These are phyloP conservation scores for Morinoia aosen DNA, from an alignment of 2,888 invertebrate species.

Conservation along the genomic window DNA sequence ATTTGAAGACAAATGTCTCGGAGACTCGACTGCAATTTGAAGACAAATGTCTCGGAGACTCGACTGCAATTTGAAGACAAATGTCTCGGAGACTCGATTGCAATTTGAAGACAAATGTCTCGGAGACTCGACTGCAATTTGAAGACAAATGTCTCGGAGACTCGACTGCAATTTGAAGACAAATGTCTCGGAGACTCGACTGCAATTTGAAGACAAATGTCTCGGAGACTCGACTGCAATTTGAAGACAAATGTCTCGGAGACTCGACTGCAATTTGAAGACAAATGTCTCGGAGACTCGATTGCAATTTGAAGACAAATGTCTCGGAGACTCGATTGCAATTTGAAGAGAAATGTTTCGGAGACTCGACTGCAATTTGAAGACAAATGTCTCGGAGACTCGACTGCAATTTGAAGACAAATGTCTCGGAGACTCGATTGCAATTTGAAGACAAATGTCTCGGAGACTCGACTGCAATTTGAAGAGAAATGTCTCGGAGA, in stretches of 20 bases:
- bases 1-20: background rate
- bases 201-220: too few relatives aligned
- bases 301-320: background rate
- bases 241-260: background rate
- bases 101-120: background rate
- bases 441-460: background rate
- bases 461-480: background rate
- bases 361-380: background rate
- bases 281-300: background rate
- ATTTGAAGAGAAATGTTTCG: background rate
- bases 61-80: background rate
- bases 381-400: background rate
- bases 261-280: background rate
- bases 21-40: background rate
- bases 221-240: too few relatives aligned
- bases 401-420: background rate
- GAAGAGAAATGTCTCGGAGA: background rate
- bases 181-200: too few relatives aligned
- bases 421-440: background rate
- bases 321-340: background rate
- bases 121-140: background rate
- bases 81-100: background rate
- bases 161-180: background rate
- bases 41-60: background rate
- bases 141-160: background rate